Evolutionary conservation across 2,113 vertebrate genomes (phyloP).

Genomic region (Gopherus flavomarginatus): DNA sequence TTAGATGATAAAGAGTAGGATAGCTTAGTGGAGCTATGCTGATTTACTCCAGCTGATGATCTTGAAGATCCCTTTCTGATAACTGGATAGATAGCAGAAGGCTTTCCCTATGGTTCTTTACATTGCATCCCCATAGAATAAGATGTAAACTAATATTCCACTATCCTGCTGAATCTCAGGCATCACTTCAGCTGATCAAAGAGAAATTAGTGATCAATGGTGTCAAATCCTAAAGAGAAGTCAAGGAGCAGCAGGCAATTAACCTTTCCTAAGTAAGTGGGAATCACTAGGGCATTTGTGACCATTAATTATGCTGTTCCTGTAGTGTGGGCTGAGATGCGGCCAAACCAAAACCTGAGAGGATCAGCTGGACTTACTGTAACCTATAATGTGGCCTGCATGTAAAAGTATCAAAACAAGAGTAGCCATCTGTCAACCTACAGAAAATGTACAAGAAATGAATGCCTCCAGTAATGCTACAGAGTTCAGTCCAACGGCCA

Average conservation of each 20-base stretch:
- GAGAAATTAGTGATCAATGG: slow-evolving; percentile 42
- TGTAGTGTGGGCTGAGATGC: background rate
- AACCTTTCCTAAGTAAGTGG: slow-evolving; percentile 12
- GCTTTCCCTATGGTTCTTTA: background rate
- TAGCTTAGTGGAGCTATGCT: background rate
- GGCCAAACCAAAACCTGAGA: background rate
- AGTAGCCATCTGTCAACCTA: background rate
- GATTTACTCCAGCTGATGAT: background rate
- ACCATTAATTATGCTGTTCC: background rate
- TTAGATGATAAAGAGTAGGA: background rate
- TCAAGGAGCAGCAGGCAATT: background rate
- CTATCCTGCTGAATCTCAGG: slow-evolving; percentile 28
- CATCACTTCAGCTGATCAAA: slow-evolving; percentile 34
- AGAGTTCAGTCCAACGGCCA: background rate
- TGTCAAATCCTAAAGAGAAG: slow-evolving; percentile 37
- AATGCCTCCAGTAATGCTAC: background rate
- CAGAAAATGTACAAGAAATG: background rate
- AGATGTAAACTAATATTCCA: slow-evolving; percentile 14
- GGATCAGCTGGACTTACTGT: background rate
- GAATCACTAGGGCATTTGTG: slow-evolving; percentile 9
- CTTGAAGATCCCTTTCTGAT: background rate
- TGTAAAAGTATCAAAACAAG: background rate
- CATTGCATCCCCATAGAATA: slow-evolving; percentile 27
- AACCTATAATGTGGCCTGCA: background rate
- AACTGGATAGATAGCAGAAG: background rate